Evolutionary conservation across 2,888 invertebrate species (phyloP), one percentile per base, ranked within the genome.

Genomic region (Hyles lineata): DNA sequence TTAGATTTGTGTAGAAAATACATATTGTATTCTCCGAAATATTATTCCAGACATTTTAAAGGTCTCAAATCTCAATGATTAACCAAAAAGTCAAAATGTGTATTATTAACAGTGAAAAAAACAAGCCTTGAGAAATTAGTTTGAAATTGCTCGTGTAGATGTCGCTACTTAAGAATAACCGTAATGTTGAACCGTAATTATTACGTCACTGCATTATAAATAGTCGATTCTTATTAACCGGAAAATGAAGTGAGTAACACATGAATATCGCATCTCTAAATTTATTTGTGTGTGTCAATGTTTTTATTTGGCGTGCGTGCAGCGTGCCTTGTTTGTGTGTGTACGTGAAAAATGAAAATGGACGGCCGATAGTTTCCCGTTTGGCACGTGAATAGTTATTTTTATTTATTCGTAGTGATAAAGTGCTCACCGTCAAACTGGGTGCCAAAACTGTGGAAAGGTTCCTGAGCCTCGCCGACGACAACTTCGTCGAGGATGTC

Each of bases 391-490:
- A 90, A 90, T 80, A 85, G 82, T 82, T 85, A 85, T 87, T 85
- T 86, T 87, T 87, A 83, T 86, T 89, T 87, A 86, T 83, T 86
- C 84, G 78, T 77, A 79, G 75, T 73, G 77, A 74, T 79, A 83
- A 82, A 80, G 81, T 83, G 80, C 85, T 83, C 76, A 79, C 85
- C 89, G 92, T 88, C 94, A 95, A 94, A 86, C 95, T 95, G 95
- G 95, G 94, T 94, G 88, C 95, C 92, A 94, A 93, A 93, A 93
- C 92, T 82, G 91, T 94, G 76, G 93, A 94, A 81, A 91, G 91
- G 83, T 93, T 94, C 83, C 84, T 95, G 80, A 91, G 86, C 85
- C 89, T 92, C 80, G 94, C 94, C 78, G 95, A 95, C 87, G 90
- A 88, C 78, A 91, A 89, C 84, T 95, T 95, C 82, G 88, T 94